Evolutionary conservation across 2,888 invertebrate species (phyloP).

Genomic region (Rotaria macrura): DNA sequence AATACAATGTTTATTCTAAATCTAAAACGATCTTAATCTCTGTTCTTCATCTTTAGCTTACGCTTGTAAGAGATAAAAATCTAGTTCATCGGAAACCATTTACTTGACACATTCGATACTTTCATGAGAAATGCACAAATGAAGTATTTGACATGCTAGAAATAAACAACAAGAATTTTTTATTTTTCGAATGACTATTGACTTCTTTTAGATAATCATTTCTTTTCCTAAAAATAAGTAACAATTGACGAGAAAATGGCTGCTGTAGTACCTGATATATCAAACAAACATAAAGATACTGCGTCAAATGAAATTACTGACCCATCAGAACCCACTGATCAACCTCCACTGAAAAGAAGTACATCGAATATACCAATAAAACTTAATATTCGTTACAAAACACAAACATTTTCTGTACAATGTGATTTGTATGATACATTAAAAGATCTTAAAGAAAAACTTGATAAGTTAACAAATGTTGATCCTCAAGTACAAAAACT

Average conservation of each 20-base stretch:
- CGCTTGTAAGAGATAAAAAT: too few species aligned
- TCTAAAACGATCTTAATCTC: too few species aligned
- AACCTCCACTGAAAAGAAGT: not conserved
- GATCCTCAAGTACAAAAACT: constrained; percentile 2
- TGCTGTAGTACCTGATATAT: not conserved
- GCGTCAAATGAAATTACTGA: not conserved
- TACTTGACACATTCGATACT: too few species aligned
- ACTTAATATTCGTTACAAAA: constrained; percentile 7
- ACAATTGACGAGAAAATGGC: not conserved
- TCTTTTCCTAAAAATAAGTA: not conserved
- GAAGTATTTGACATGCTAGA: too few species aligned
- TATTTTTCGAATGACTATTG: too few species aligned
- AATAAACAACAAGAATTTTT: too few species aligned
- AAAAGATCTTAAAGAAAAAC: not conserved
- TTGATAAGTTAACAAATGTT: constrained; percentile 16
- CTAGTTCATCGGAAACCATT: too few species aligned
- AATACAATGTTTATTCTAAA: too few species aligned
- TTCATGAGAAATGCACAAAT: too few species aligned
- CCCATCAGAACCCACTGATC: not conserved
- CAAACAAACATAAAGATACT: not conserved
- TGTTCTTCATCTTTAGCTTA: too few species aligned
- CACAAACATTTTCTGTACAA: not conserved
- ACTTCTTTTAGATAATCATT: not conserved
- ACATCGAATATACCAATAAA: not conserved
- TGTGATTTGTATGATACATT: constrained; percentile 12